A percentile compares a stretch with the other conserved stretches of the same genome.
phyloP scores from a whole-genome alignment of 2,888 invertebrate species.

The Frankliniella fusca region DNA sequence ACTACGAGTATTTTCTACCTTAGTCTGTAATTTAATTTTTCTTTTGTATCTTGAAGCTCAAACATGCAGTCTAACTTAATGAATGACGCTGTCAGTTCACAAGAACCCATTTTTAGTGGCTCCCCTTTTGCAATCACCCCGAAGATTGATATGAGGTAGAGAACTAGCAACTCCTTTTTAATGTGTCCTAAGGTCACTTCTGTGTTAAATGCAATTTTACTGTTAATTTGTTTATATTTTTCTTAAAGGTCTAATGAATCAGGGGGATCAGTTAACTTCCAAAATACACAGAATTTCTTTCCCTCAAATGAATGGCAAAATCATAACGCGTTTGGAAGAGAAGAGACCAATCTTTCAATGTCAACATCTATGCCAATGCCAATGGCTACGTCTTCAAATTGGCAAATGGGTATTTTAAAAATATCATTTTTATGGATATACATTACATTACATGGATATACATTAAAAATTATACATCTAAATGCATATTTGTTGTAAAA shows the following conservation, averaged over 20 bases:
- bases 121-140: not conserved
- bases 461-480: too few species aligned
- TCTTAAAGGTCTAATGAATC: not conserved
- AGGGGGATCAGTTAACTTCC: not conserved
- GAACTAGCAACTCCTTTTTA: not conserved
- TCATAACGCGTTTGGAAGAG: not conserved
- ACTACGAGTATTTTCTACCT: too few species aligned
- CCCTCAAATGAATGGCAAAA: not conserved
- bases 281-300: not conserved
- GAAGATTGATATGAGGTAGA: not conserved
- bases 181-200: not conserved
- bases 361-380: not conserved
- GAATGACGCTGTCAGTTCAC: not conserved
- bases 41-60: not conserved
- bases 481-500: too few species aligned
- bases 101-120: not conserved
- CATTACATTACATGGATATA: not conserved
- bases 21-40: not conserved
- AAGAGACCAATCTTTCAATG: not conserved
- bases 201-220: not conserved
- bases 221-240: not conserved
- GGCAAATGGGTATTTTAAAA: not conserved
- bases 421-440: not conserved
- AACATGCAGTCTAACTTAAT: not conserved
- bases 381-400: not conserved